Base-by-base conservation (phyloP, 2,797 vertebrate genomes). In the Chaenodraco wilsoni region DNA sequence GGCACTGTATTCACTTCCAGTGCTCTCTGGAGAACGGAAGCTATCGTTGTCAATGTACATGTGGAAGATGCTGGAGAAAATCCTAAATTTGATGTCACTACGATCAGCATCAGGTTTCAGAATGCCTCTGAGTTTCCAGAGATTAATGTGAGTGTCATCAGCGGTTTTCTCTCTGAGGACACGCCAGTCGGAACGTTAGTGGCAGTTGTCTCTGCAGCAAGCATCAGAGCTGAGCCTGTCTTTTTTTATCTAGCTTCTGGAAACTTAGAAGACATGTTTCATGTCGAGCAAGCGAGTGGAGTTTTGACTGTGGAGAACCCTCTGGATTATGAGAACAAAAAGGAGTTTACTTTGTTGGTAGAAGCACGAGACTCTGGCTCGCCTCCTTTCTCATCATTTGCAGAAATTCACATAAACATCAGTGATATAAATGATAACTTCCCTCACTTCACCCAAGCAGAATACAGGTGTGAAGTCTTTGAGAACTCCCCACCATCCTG, bases 381-480 rank as follows among this genome's bases (percentile, higher is more conserved):
- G 0, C 94, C 95, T n/a, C 95, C 95, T 41, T 95, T 92, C 85
- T 95, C 95, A 10, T 90, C 93, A 9, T 95, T 93, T 79, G 75
- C 66, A 41, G 89, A 93, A 89, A 84, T 95, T 62, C 72, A 82
- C 68, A 72, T 96, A 14, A 93, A 87, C 65, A 74, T 95, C 60
- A 90, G 49, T 15, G 94, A 96, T 51, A 87, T 93, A 13, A 95
- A 96, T 52, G 95, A 96, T 72, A 95, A 95, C 78, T 57, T 82
- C 4, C 95, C 95, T 15, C 86, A 88, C 40, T 96, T 96, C 76
- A 91, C 84, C 10, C 90, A 92, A 55, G 77, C 48, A 3, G 82
- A 91, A 61, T 95, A 94, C 78, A 89, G 79, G 57, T 95, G 94
- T 87, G 92, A 95, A 55, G 61, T 95, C 57, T 88, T 84, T 76